phyloP scores from a whole-genome alignment of 2,797 vertebrate species.

The Otolemur crassicaudatus region DNA sequence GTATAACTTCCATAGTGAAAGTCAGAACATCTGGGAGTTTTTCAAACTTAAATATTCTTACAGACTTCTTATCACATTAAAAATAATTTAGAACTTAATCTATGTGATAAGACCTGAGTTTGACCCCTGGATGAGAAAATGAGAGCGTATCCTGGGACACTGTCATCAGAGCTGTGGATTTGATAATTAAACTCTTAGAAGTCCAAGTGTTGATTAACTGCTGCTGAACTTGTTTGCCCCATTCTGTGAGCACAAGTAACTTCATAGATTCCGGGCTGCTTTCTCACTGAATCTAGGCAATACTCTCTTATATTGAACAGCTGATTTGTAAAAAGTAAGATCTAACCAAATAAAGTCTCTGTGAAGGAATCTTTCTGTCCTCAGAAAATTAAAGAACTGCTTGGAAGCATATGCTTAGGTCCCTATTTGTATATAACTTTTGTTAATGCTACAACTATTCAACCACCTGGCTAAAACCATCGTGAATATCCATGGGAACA shows the following conservation, averaged over 20 bases:
- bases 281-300: not conserved
- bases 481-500: not conserved
- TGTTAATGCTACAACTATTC: not conserved
- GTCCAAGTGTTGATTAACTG: not conserved
- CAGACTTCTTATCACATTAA: constrained; percentile 17
- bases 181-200: constrained; percentile 33
- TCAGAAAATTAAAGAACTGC: constrained; percentile 7
- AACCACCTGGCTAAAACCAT: not conserved
- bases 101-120: constrained; percentile 17
- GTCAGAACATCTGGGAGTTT: constrained; percentile 8
- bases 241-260: not conserved
- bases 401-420: not conserved
- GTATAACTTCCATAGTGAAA: not conserved
- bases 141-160: not conserved
- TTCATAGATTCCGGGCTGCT: not conserved
- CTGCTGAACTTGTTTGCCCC: not conserved
- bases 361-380: not conserved
- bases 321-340: constrained; percentile 32
- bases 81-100: constrained; percentile 45
- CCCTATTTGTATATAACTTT: not conserved
- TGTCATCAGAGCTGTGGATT: constrained; percentile 40
- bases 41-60: constrained; percentile 44
- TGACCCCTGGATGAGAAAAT: constrained; percentile 36
- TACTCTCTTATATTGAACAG: not conserved
- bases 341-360: not conserved